phyloP scores from a whole-genome alignment of 2,888 invertebrate species.

The Prosopocoilus inquinatus region DNA sequence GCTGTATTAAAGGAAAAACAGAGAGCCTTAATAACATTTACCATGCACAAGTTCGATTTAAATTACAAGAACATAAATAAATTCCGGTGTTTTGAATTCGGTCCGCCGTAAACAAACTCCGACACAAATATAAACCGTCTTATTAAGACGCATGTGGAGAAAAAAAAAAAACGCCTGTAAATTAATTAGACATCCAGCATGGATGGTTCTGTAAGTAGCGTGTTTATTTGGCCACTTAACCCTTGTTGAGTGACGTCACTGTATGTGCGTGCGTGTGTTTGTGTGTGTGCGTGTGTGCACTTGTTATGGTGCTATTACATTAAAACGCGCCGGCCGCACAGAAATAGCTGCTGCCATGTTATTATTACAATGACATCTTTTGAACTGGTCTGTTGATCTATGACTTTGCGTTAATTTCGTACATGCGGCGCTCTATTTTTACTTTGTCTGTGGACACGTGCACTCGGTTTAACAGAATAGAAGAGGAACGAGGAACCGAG shows the following conservation, averaged over 20 bases:
- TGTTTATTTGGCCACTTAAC: constrained; percentile 23
- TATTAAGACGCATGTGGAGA: neutral
- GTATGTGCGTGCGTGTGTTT: neutral
- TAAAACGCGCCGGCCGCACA: constrained; percentile 1
- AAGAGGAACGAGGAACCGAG: no score
- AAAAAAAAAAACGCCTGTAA: neutral
- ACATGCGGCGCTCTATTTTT: neutral
- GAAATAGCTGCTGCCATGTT: constrained; percentile 1
- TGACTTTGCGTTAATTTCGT: constrained; percentile 1
- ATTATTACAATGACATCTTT: neutral
- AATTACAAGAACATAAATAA: constrained; percentile 2
- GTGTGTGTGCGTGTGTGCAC: neutral
- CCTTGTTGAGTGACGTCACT: constrained; percentile 23
- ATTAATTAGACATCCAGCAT: constrained; percentile 3
- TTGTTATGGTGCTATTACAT: neutral
- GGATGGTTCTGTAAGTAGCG: constrained; percentile 3
- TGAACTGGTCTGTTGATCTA: constrained; percentile 4
- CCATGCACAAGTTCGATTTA: constrained; percentile 1
- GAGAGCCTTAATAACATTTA: neutral
- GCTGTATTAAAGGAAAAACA: neutral
- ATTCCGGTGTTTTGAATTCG: neutral
- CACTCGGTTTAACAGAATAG: neutral
- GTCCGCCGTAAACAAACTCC: neutral
- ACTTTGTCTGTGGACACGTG: constrained; percentile 1
- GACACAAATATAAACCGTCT: neutral